Evolutionary conservation across 1,140 invertebrate genomes (phyloP), one percentile per base, ranked within the genome.

Genomic region (Episyrphus balteatus): DNA sequence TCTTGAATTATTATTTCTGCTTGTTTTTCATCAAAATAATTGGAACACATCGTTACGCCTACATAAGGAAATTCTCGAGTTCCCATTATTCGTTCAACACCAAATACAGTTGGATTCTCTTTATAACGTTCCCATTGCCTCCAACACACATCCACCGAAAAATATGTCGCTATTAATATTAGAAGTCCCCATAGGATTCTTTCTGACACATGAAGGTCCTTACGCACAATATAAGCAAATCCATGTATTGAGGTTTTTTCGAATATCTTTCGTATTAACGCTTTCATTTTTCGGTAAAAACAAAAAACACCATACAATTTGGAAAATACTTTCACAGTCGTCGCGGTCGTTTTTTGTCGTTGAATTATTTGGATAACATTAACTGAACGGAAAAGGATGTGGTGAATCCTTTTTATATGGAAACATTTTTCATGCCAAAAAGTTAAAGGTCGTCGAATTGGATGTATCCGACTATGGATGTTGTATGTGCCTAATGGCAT

Each of bases 21-120:
- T n/a, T 41, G 18, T 9, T 55, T 21, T 2, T 53, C 11, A 14
- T 43, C 38, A 12, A 48, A 34, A 40, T 53, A 64, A 13, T 49
- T 34, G 3, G 58, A 52, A 42, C 62, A 65, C 7, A 65, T 42
- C 1, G 62, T 65, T 0, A 62, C 31, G 1, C 62, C 62, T 0
- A 58, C 32, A 39, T 59, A 55, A n/a, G 55, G 49, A 31, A 65
- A 61, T 17, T 62, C 55, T 13, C 36, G 2, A 51, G 53, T 30
- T 49, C 57, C 14, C 62, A 44, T 48, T 51, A 62, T 50, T 30
- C 48, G 39, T 44, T 65, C 62, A 36, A 61, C 59, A 33, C 58
- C 58, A 45, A 61, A 65, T 18, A 65, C 58, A 51, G 62, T 53
- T 0, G 62, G 62, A 49, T 62, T 62, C 10, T 65, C 42, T 3